Evolutionary conservation across 2,113 vertebrate species (phyloP).

Genomic region (Corythornis vintsioides): DNA sequence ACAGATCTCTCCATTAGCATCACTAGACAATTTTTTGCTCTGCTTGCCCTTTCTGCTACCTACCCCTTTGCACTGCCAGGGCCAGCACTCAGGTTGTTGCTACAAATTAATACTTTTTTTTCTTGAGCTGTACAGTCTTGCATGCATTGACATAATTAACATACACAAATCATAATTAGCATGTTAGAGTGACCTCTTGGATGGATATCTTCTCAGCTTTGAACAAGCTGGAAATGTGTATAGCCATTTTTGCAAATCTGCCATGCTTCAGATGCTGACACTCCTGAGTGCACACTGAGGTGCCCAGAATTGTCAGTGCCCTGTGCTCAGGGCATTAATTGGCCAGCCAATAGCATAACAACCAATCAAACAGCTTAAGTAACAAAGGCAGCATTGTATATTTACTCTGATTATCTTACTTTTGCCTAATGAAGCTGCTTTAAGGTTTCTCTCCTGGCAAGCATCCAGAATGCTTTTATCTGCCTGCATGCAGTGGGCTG

Average conservation of each 20-base stretch:
- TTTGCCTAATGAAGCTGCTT: constrained; percentile 70
- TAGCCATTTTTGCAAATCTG: not conserved
- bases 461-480: constrained; percentile 67
- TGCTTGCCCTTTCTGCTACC: constrained; percentile 18
- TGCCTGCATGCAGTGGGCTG: constrained; percentile 49
- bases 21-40: constrained; percentile 13
- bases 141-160: constrained; percentile 61
- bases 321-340: constrained; percentile 61
- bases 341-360: constrained; percentile 25
- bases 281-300: not conserved
- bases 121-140: not conserved
- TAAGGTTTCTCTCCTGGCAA: constrained; percentile 66
- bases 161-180: constrained; percentile 63
- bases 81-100: constrained; percentile 19
- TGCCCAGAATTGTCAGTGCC: constrained; percentile 18
- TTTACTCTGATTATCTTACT: constrained; percentile 72
- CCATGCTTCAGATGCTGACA: not conserved
- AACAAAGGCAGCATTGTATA: constrained; percentile 65
- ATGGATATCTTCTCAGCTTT: not conserved
- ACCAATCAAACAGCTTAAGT: constrained; percentile 65
- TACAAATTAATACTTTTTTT: constrained; percentile 57
- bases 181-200: constrained; percentile 52
- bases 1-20: not conserved
- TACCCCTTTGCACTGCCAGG: constrained; percentile 2
- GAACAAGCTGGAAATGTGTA: not conserved